Conservation (phyloP, 2,888 invertebrate species). For the Eristalinus aeneus region DNA sequence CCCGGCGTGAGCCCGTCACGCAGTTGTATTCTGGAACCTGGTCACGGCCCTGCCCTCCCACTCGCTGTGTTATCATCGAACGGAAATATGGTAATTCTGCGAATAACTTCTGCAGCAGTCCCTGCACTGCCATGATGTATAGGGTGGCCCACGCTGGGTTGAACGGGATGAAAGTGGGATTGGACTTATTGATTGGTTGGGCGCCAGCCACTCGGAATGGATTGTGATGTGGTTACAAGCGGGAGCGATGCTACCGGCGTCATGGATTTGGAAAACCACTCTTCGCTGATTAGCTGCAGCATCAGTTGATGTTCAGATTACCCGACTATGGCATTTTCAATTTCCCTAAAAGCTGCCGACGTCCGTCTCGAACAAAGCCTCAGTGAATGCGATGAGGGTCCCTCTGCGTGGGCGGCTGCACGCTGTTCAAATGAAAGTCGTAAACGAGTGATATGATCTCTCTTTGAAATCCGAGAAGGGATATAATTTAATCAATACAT, state of each 20-base stretch:
- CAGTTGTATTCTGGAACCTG: slow-evolving; percentile 60
- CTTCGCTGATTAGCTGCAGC: not conserved
- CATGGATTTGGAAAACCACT: not conserved
- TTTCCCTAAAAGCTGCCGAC: not conserved
- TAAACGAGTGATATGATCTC: not conserved
- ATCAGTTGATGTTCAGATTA: not conserved
- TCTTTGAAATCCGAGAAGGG: not conserved
- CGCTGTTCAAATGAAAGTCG: not conserved
- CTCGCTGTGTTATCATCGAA: slow-evolving; percentile 49
- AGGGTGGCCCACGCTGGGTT: not conserved
- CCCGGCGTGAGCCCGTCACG: slow-evolving; percentile 38
- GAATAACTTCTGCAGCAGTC: slow-evolving; percentile 31
- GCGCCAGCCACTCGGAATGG: slow-evolving; percentile 28
- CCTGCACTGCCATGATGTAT: not conserved
- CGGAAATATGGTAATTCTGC: slow-evolving; percentile 61
- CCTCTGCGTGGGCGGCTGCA: not conserved
- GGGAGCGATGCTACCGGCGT: not conserved
- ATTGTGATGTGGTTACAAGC: slow-evolving; percentile 14
- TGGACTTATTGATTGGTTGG: slow-evolving; percentile 11
- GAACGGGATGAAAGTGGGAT: not conserved
- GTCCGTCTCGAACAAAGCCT: not conserved
- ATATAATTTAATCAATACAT: not conserved
- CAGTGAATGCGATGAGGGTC: not conserved
- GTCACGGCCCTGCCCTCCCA: slow-evolving; percentile 32
- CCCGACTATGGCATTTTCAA: not conserved